These are phyloP conservation scores for Calcarius ornatus DNA, from an alignment of 2,113 vertebrate genomes.

Conservation along the genomic window DNA sequence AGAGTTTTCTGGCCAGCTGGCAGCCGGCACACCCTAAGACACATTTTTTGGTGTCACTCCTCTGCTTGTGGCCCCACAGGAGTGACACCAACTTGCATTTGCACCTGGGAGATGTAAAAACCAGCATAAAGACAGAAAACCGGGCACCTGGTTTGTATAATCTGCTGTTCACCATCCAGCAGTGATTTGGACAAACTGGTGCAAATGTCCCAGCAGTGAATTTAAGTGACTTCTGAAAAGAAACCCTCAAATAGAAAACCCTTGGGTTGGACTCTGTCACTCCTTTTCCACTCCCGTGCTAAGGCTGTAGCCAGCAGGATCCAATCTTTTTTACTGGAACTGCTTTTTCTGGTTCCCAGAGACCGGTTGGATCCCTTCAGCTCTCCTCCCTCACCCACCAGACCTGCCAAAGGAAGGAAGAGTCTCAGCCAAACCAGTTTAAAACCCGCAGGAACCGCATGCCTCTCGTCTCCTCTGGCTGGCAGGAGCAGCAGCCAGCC, in stretches of 20 bases:
- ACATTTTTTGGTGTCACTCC: not conserved
- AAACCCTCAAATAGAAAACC: not conserved
- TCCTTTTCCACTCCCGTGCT: not conserved
- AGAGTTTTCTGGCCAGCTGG: not conserved
- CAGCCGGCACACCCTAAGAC: rapidly evolving
- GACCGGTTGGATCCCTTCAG: not conserved
- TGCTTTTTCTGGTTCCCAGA: slow-evolving; percentile 48
- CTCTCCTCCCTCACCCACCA: not conserved
- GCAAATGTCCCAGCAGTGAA: not conserved
- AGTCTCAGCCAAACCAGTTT: not conserved
- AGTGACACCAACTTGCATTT: not conserved
- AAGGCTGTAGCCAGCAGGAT: not conserved
- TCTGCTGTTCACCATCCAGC: not conserved
- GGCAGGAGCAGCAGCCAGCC: not conserved
- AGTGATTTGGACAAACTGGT: not conserved
- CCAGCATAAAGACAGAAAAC: not conserved
- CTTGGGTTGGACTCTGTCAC: not conserved
- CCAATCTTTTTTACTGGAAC: not conserved
- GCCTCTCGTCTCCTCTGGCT: not conserved
- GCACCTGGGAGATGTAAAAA: not conserved
- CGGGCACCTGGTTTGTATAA: not conserved
- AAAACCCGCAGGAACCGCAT: not conserved
- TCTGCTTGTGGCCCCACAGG: rapidly evolving
- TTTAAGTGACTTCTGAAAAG: not conserved
- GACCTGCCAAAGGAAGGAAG: not conserved